A percentile compares a stretch with the other conserved stretches of the same genome.
phyloP scores from a whole-genome alignment of 92 coral and sea anemone genomes.

The Desmophyllum pertusum region DNA sequence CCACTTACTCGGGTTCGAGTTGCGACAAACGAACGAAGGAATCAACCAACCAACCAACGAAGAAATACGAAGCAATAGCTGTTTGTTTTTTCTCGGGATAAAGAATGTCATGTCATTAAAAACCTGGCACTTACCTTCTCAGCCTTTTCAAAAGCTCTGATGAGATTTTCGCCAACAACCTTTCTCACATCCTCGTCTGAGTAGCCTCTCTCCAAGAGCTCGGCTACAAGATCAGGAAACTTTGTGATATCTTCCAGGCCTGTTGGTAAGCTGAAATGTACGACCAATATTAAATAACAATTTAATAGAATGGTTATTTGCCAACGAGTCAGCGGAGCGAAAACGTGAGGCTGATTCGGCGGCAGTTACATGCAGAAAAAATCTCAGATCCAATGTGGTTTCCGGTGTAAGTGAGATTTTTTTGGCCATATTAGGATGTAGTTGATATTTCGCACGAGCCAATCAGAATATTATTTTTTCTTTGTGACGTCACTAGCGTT shows the following conservation, averaged over 20 bases:
- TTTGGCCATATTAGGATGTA: too few relatives aligned
- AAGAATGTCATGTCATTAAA: not conserved
- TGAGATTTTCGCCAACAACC: constrained; percentile 74
- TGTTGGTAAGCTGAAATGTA: constrained; percentile 47
- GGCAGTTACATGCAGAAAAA: too few relatives aligned
- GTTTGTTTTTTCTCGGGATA: not conserved
- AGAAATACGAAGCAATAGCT: not conserved
- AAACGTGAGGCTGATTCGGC: too few relatives aligned
- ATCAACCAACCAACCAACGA: not conserved
- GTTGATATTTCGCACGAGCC: too few relatives aligned
- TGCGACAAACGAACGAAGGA: not conserved
- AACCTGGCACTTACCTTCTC: constrained; percentile 60
- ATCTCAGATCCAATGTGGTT: too few relatives aligned
- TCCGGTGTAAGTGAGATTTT: too few relatives aligned
- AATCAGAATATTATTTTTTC: too few relatives aligned
- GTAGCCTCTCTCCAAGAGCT: constrained; percentile 66
- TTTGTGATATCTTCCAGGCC: constrained; percentile 74
- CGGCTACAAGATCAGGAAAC: constrained; percentile 77
- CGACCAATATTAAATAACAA: not conserved
- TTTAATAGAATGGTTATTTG: too few relatives aligned
- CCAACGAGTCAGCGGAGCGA: too few relatives aligned
- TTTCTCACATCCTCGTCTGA: constrained; percentile 71
- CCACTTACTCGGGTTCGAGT: too few relatives aligned
- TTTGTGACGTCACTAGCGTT: too few relatives aligned
- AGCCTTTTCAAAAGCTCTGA: constrained; percentile 69